Evolutionary conservation across 2,888 invertebrate genomes (phyloP), one percentile per base, ranked within the genome.

Genomic region (Drosophila cognata): DNA sequence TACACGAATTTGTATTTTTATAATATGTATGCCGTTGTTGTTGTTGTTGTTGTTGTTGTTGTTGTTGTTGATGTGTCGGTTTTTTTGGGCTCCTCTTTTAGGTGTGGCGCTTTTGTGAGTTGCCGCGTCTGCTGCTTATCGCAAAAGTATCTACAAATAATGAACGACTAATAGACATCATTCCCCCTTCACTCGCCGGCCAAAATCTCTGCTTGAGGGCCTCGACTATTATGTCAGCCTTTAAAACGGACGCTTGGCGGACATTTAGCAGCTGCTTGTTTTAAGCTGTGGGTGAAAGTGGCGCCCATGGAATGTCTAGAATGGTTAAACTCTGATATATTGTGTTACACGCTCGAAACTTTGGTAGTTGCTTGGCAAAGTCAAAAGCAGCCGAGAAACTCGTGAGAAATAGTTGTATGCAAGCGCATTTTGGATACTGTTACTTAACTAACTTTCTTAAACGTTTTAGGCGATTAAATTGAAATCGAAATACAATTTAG

Each of bases 131-230:
- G 43, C 53, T 70, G 82, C 79, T 89, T 85, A 85, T 85, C 89
- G 73, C 84, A 74, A 87, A 81, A 81, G 79, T 89, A 85, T 89
- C 84, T 87, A 89, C 85, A 87, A 84, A 89, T 85, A 85, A 89
- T 87, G 84, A 75, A 55, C 88, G 85, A 87, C 85, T 87, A 89
- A 85, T 89, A 85, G 84, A 75, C 70, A 79, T 50, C 69, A 66
- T 51, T 63, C 56, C 57, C 76, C 77, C 77, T 35, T 29, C 35
- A 31, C 50, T 38, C 57, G 0, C 36, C 35, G 16, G 29, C 31
- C 36, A n/a, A 58, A 53, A 55, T 55, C 35, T 33, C 48, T 13
- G 55, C 61, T 28, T 38, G 11, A 8, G 28, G 50, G 50, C 13
- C 66, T 60, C 58, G 63, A 70, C 71, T 76, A 83, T 82, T 88